Evolutionary conservation across 2,797 vertebrate genomes (phyloP), one percentile per base, ranked within the genome.

Genomic region (Molothrus ater): DNA sequence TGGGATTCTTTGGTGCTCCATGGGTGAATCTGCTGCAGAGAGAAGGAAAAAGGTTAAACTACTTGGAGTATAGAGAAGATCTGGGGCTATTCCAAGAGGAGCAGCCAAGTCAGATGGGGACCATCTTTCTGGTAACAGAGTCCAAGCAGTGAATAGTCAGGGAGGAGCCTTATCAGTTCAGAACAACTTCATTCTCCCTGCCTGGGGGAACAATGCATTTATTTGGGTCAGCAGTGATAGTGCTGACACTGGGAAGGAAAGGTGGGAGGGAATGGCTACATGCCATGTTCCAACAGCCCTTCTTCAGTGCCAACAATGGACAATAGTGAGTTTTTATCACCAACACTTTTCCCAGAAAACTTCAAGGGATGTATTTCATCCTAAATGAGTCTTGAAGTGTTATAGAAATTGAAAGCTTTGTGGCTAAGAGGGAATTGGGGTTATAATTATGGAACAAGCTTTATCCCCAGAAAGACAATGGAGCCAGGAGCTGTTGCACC

Each of bases 21-120:
- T 31, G 80, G 61, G 54, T 80, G 61, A 90, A 88, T 42, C 9
- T 40, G 42, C 38, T 69, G 53, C 60, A 43, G 61, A 74, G 48
- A 71, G 50, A 80, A 82, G 64, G 31, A 80, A 95, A 92, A 38
- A 34, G 26, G 60, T 92, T 92, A 84, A 80, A 90, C 57, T 76
- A 1, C 53, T 69, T n/a, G 28, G 60, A 95, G 34, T 28, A 22
- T 2, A 54, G 82, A 84, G 72, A 90, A 88, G 56, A 75, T 47
- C 80, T 93, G 93, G 71, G 64, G 15, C 74, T 93, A 38, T 88
- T 93, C 93, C 93, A 95, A 80, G 78, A 95, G 42, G 71, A 95
- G 22, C 76, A 76, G 95, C 95, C 95, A 95, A 94, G 88, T 92
- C 95, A 93, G 91, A 97, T 92, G 95, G 57, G 80, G 90, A 92